phyloP scores from a whole-genome alignment of 2,888 invertebrate species.

The Drosophila peninsularis region DNA sequence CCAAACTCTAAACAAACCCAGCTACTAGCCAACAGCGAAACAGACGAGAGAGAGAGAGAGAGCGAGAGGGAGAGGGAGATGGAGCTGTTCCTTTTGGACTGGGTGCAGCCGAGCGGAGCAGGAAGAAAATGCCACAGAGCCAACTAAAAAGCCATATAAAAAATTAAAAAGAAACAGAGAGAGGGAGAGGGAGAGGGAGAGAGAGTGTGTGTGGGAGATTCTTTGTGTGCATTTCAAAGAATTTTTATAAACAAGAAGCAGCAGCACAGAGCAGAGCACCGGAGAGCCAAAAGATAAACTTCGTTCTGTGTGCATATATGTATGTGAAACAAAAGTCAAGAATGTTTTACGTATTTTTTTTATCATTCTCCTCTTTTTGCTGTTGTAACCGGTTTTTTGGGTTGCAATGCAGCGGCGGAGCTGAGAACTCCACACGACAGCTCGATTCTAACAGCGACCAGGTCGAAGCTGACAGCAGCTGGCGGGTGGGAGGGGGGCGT shows the following conservation, averaged over 20 bases:
- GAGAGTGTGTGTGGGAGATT: slow-evolving; percentile 27
- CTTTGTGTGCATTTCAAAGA: slow-evolving; percentile 77
- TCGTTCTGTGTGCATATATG: slow-evolving; percentile 48
- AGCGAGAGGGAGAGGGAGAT: background rate
- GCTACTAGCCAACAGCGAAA: slow-evolving; percentile 51
- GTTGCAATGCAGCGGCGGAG: slow-evolving; percentile 45
- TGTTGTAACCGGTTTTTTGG: slow-evolving; percentile 68
- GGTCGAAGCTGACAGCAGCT: slow-evolving; percentile 55
- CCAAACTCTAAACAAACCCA: slow-evolving; percentile 74
- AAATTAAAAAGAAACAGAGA: slow-evolving; percentile 54
- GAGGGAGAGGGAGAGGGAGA: slow-evolving; percentile 16
- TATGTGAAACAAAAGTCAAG: slow-evolving; percentile 79
- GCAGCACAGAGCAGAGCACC: slow-evolving; percentile 16
- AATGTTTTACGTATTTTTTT: slow-evolving; percentile 50
- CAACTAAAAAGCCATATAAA: slow-evolving; percentile 70
- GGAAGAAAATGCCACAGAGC: slow-evolving; percentile 73
- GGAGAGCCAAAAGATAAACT: slow-evolving; percentile 68
- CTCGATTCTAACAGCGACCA: slow-evolving; percentile 30
- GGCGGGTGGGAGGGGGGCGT: background rate
- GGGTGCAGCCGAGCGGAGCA: slow-evolving; percentile 66
- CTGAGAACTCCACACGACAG: too few relatives aligned
- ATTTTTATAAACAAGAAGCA: slow-evolving; percentile 72
- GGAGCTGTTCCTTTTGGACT: slow-evolving; percentile 37
- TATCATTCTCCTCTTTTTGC: slow-evolving; percentile 10
- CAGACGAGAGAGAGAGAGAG: background rate